Evolutionary conservation across 1,140 invertebrate genomes (phyloP).

Genomic region (Papilio dardanus): DNA sequence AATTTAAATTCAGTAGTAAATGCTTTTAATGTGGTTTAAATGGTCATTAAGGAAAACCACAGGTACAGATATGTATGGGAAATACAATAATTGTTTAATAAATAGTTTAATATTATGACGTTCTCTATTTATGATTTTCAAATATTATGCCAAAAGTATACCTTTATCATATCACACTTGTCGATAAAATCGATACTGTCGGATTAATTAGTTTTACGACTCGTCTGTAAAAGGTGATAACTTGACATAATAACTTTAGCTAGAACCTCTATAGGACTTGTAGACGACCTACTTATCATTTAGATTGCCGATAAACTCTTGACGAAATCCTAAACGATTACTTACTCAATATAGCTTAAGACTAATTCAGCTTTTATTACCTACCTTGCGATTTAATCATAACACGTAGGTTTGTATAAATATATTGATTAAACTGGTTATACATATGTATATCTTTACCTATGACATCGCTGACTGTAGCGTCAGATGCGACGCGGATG

Average conservation of each 20-base stretch:
- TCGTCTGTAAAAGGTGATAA: slow-evolving; percentile 5
- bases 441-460: slow-evolving; percentile 69
- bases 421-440: neutral
- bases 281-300: slow-evolving; percentile 12
- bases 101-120: neutral
- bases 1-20: neutral
- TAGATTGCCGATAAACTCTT: neutral
- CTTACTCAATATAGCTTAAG: neutral
- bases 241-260: neutral
- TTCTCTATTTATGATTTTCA: neutral
- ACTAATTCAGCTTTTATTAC: no score
- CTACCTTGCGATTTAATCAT: neutral
- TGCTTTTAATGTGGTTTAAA: neutral
- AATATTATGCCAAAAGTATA: neutral
- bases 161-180: neutral
- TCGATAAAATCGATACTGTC: slow-evolving; percentile 13
- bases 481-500: slow-evolving; percentile 97
- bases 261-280: neutral
- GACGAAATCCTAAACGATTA: neutral
- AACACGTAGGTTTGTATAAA: neutral
- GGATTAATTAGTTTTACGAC: slow-evolving; percentile 16
- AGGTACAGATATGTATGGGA: no score
- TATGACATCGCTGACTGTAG: slow-evolving; percentile 96
- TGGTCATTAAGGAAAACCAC: no score
- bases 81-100: neutral